Base-by-base conservation (phyloP, 2,113 vertebrate genomes). In the Austrofundulus limnaeus region DNA sequence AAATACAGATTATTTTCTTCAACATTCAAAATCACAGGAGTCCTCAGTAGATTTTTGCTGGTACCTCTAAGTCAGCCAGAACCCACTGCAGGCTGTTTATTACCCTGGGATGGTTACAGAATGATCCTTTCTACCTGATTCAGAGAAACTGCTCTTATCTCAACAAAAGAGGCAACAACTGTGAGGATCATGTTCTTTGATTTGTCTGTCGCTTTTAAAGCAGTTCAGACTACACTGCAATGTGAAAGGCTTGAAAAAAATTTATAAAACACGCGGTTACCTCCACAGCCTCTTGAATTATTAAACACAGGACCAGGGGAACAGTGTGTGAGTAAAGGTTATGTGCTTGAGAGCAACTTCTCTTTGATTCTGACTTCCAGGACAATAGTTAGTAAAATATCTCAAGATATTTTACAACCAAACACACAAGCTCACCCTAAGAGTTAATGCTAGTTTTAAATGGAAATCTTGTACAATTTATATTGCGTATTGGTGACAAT, bases 161-260 rank as follows among this genome's bases (percentile, higher is more conserved):
- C 10, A 16, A 21, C 21, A 24, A 38, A 56, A 21, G 21, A 42
- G 20, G 20, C 6, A 51, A 5, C 24, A 54, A 3, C 52, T 8
- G 52, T 16, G 16, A 52, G 19, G 13, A 55, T 39, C n/a, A 15
- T 39, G 47, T 49, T 25, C 47, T 49, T 49, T 49, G 47, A 49
- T 21, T 55, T 39, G 6, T 39, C 19, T 13, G n/a, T n/a, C 16
- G 31, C 13, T 20, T 54, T 13, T 38, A 38, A 20, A 7, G 14
- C 4, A 41, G 47, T 16, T 41, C 12, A 13, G 21, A 2, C 19
- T 56, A 3, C 37, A 15, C 54, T 56, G 15, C 13, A 23, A 6
- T 56, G 53, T 41, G 21, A 24, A 15, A 41, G 24, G 10, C 38
- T 25, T 20, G 20, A 57, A 38, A 57, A 23, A 23, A 17, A 16